Percentiles rank a stretch among this genome's conserved stretches.
Conservation (phyloP, 2,113 vertebrate species). For the Brachyhypopomus gauderio region DNA sequence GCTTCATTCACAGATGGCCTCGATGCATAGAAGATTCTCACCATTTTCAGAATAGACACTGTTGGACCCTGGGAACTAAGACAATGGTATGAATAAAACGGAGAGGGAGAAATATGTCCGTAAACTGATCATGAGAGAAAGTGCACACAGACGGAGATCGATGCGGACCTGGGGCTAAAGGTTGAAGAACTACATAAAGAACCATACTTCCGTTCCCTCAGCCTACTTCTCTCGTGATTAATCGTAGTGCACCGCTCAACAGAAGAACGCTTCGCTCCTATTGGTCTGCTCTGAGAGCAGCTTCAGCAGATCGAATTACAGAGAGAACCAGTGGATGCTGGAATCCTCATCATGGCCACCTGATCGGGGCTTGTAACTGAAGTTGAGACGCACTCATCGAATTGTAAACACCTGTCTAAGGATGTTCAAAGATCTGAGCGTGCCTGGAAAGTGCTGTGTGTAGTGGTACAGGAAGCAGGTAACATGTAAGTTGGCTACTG, state of each 20-base stretch:
- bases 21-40: background rate
- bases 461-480: background rate
- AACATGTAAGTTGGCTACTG: background rate
- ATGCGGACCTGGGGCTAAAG: background rate
- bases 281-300: background rate
- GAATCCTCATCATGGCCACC: background rate
- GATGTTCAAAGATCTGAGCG: background rate
- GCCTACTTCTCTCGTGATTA: too few relatives aligned
- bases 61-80: background rate
- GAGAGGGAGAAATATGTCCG: background rate
- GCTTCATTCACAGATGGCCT: background rate
- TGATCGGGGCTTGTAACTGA: background rate
- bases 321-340: background rate
- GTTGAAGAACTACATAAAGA: slow-evolving; percentile 1
- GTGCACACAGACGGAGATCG: background rate
- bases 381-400: background rate
- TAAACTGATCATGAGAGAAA: background rate
- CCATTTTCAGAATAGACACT: background rate
- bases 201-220: too few relatives aligned
- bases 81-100: background rate
- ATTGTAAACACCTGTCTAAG: background rate
- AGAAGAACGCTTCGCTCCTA: background rate
- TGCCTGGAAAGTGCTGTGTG: background rate
- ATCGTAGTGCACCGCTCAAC: background rate
- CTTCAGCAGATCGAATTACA: background rate